phyloP scores from a whole-genome alignment of 2,888 invertebrate genomes.

The Isoperla grammatica region DNA sequence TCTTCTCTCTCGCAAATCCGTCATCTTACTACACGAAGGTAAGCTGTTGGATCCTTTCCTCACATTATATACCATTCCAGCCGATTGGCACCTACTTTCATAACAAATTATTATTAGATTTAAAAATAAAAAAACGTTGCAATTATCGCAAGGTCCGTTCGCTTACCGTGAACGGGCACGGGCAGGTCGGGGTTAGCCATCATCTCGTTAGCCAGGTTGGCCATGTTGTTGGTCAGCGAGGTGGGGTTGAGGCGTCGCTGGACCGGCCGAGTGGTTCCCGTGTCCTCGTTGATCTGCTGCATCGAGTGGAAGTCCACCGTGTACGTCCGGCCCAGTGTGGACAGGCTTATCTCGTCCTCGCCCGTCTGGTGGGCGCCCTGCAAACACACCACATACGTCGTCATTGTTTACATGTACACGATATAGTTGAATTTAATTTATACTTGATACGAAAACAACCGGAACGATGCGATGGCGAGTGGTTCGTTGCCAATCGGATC shows the following conservation, averaged over 20 bases:
- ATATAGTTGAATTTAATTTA: no score
- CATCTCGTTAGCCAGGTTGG: conserved; percentile 17
- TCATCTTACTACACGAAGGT: no score
- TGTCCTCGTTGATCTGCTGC: conserved; percentile 98
- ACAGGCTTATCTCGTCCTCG: conserved; percentile 92
- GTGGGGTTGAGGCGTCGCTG: conserved; percentile 67
- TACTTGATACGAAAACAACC: not conserved
- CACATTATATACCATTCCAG: no score
- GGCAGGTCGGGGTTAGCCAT: not conserved
- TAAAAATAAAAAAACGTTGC: no score
- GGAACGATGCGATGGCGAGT: not conserved
- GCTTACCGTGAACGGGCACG: not conserved
- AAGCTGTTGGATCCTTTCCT: no score
- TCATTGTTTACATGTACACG: no score
- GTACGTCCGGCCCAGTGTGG: conserved; percentile 88
- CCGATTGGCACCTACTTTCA: no score
- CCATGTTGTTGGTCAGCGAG: conserved; percentile 13
- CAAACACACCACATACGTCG: conserved; percentile 1
- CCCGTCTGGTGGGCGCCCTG: conserved; percentile 83
- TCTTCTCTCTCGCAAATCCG: no score
- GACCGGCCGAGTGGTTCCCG: conserved; percentile 88
- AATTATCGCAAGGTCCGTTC: no score
- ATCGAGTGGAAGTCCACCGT: conserved; percentile 95
- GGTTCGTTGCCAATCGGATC: not conserved
- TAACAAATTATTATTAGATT: no score